Evolutionary conservation across 2,797 vertebrate genomes (phyloP), one percentile per base, ranked within the genome.

Genomic region (Tolypeutes matacus): DNA sequence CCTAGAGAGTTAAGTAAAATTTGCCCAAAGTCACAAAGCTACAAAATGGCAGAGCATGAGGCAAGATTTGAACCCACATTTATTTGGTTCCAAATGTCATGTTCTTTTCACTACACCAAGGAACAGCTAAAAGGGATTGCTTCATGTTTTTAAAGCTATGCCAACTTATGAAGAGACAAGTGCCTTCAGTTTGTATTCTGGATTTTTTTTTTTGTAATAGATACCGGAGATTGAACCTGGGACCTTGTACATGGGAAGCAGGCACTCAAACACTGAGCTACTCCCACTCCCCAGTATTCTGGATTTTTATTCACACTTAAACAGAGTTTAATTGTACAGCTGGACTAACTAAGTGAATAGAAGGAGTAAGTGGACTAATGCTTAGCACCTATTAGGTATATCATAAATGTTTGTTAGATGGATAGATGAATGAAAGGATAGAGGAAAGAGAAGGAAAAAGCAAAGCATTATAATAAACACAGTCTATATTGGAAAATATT

Each of bases 261-360:
- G 46, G 46, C 7, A 11, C 8, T 46, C 46, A 46, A 46, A 5
- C 11, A 11, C 46, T 46, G 46, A 46, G 46, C 46, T 46, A 46
- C 46, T 6, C 46, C 39, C 9, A 8, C 46, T 46, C 46, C 46
- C 46, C 46, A 46, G 34, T 70, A 36, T 73, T 77, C 58, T 29
- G 60, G 93, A 87, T 93, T 95, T 91, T 88, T 75, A 86, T 58
- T 70, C 27, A 62, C n/a, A 65, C 4, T 65, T 62, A 25, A 86
- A 31, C 17, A 67, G 64, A 13, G 23, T 67, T 83, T 70, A 69
- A 46, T 13, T 85, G 64, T 56, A 92, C 9, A n/a, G 39, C 13
- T 36, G 58, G 46, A 58, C 31, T 90, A 12, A 56, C 56, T 4
- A 31, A 64, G 49, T 77, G 53, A 81, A 4, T 20, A 29, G 51